These are phyloP conservation scores for Emberiza fucata DNA, from an alignment of 2,113 vertebrate genomes.

Conservation along the genomic window DNA sequence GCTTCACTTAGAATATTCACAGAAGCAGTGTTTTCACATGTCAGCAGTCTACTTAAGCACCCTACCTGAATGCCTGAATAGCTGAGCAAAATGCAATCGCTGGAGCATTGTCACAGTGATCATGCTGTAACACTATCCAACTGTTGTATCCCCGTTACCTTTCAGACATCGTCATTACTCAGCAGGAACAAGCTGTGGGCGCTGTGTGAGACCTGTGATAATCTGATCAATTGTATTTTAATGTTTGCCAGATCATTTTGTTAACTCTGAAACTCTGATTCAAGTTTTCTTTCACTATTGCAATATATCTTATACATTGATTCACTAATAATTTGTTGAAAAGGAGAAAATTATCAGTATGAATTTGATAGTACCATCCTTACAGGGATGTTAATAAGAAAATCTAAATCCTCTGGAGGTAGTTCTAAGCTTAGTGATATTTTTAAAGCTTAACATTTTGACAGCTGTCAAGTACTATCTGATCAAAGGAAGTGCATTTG, in stretches of 20 bases:
- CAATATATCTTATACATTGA: not conserved
- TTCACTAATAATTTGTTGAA: not conserved
- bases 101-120: conserved; percentile 37
- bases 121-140: conserved; percentile 43
- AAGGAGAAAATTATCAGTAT: not conserved
- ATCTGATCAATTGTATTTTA: conserved; percentile 43
- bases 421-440: conserved; percentile 1
- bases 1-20: conserved; percentile 46
- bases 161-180: conserved; percentile 60
- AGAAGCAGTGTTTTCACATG: conserved; percentile 23
- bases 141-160: conserved; percentile 32
- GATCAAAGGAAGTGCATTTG: not conserved
- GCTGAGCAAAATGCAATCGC: conserved; percentile 46
- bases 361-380: not conserved
- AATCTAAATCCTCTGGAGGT: conserved; percentile 12
- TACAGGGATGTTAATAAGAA: not conserved
- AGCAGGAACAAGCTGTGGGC: conserved; percentile 9
- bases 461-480: conserved; percentile 23
- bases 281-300: not conserved
- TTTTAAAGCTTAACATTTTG: conserved; percentile 49
- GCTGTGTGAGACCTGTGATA: not conserved
- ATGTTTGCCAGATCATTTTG: conserved; percentile 42
- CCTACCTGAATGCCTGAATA: conserved; percentile 65
- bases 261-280: conserved; percentile 33
- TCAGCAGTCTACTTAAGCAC: conserved; percentile 51